These are phyloP conservation scores for Nothura maculosa DNA, from an alignment of 2,797 vertebrate genomes.

Conservation along the genomic window DNA sequence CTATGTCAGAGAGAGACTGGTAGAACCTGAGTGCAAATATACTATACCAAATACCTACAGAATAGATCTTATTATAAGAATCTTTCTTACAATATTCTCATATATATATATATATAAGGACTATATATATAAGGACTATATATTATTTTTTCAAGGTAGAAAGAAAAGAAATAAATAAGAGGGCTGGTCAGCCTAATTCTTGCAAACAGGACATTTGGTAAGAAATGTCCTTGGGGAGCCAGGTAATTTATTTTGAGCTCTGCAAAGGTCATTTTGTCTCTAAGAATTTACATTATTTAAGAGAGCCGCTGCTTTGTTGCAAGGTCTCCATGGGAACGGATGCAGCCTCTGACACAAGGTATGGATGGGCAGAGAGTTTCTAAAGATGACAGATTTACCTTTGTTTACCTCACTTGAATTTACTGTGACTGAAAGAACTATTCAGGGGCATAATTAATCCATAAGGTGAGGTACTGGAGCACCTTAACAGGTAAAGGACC, in stretches of 20 bases:
- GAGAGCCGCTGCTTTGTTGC: not conserved
- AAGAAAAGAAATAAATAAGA: not conserved
- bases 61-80: not conserved
- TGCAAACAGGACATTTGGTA: not conserved
- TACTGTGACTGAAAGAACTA: not conserved
- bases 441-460: not conserved
- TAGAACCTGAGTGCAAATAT: not conserved
- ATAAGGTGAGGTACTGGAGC: not conserved
- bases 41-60: not conserved
- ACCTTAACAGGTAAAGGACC: not conserved
- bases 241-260: not conserved
- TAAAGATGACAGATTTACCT: not conserved
- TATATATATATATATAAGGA: no score
- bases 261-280: not conserved
- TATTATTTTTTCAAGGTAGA: not conserved
- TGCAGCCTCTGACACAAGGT: fast-evolving
- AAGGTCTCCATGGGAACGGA: not conserved
- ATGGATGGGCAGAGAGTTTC: not conserved
- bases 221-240: not conserved
- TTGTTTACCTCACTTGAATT: not conserved
- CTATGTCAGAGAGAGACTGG: not conserved
- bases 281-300: not conserved
- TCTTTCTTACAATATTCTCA: no score
- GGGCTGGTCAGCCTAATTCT: not conserved
- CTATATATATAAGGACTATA: no score